These are phyloP conservation scores for Apogon hyalosoma DNA, from an alignment of 2,797 vertebrate genomes.

Conservation along the genomic window DNA sequence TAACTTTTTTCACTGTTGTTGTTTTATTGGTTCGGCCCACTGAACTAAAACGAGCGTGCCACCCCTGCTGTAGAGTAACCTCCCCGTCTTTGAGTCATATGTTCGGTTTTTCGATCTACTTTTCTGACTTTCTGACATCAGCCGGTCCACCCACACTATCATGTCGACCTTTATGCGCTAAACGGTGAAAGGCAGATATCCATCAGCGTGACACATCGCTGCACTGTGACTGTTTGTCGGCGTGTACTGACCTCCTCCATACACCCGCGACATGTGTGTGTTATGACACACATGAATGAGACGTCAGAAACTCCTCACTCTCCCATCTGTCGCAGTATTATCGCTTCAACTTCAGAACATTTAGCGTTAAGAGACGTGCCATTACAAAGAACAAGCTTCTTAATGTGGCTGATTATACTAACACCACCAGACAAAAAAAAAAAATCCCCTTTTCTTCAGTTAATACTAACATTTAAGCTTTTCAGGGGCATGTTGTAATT, in stretches of 20 bases:
- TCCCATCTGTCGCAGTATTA: constrained; percentile 42
- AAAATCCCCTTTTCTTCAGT: neutral
- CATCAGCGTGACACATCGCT: constrained; percentile 15
- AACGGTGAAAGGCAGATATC: constrained; percentile 11
- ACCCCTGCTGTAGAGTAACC: too few relatives aligned
- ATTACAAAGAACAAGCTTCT: neutral
- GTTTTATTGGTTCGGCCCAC: too few relatives aligned
- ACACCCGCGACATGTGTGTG: constrained; percentile 20
- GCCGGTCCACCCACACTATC: neutral
- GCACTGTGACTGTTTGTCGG: neutral
- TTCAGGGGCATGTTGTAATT: too few relatives aligned
- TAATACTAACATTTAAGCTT: neutral
- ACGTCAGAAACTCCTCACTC: neutral
- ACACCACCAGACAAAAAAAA: neutral
- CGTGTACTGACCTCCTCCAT: neutral
- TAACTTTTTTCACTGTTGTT: too few relatives aligned
- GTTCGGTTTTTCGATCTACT: too few relatives aligned
- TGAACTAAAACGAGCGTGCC: too few relatives aligned
- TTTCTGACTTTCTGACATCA: neutral
- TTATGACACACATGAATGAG: constrained; percentile 12
- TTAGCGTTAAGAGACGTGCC: neutral
- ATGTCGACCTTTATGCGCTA: neutral
- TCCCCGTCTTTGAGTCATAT: too few relatives aligned
- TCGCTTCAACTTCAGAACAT: neutral
- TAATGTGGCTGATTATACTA: neutral